Evolutionary conservation across 2,113 vertebrate species (phyloP).

Genomic region (Holacanthus passer): DNA sequence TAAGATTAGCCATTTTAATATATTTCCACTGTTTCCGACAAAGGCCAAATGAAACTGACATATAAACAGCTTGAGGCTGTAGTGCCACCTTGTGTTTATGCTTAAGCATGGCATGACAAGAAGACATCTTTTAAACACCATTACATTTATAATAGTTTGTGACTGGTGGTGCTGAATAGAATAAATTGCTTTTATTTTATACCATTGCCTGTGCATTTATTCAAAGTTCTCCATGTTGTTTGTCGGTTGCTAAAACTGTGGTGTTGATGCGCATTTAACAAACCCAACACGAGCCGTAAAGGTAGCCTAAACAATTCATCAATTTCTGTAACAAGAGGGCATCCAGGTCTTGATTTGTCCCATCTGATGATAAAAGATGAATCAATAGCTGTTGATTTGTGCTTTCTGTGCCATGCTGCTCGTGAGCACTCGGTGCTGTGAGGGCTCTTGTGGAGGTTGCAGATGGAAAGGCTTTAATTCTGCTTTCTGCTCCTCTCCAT

Average conservation of each 20-base stretch:
- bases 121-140: background rate
- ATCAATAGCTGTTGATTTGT: slow-evolving; percentile 35
- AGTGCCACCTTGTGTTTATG: slow-evolving; percentile 77
- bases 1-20: slow-evolving; percentile 15
- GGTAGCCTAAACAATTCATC: background rate
- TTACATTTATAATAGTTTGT: background rate
- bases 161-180: background rate
- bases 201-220: background rate
- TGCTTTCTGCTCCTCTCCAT: slow-evolving; percentile 58
- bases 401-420: slow-evolving; percentile 21
- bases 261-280: background rate
- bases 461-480: slow-evolving; percentile 64
- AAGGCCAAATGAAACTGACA: slow-evolving; percentile 4
- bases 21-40: slow-evolving; percentile 6
- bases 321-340: background rate
- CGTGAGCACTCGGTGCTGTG: slow-evolving; percentile 25
- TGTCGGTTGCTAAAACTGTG: background rate
- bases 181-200: background rate
- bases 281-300: background rate
- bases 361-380: slow-evolving; percentile 36
- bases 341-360: slow-evolving; percentile 9
- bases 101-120: background rate
- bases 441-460: slow-evolving; percentile 60
- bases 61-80: slow-evolving; percentile 23
- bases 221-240: background rate